Base-by-base conservation (phyloP, 2,888 invertebrate species). In the Camponotus fellah region DNA sequence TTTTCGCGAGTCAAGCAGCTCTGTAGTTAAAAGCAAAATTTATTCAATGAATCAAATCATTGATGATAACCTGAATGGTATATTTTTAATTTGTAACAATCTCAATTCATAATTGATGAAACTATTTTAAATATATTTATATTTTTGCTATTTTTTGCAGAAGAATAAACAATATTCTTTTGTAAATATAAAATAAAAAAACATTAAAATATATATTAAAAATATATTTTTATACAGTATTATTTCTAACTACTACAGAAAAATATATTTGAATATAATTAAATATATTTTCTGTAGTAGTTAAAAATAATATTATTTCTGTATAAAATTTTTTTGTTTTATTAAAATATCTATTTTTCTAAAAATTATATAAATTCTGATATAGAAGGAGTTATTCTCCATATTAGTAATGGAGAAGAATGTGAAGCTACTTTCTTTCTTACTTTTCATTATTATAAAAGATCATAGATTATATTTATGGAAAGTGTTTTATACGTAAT, bases 71-170 rank as follows among this genome's bases (percentile, higher is more conserved):
- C 9, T n/a, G n/a, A n/a, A 6, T 3, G 32, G 2, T 43, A 74
- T 32, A 17, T 68, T 66, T 76, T 37, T 17, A 65, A 65, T 75
- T 14, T 46, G 14, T 46, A 34, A 64, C 12, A 10, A 32, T 40
- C 40, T 40, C 17, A 66, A 75, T 75, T 8, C 60, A 43, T 49
- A 66, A 76, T n/a, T 26, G 43, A 75, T 32, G 17, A 32, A 60
- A 74, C 26, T 62, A 46, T 40, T 74, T 12, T 43, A 64, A 26
- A n/a, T 64, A 46, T 75, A 46, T 43, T 43, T 1, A 75, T 64
- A 46, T 34, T 3, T 12, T n/a, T 32, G n/a, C 9, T 0, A 64
- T 21, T 46, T 64, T 32, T 46, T 5, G n/a, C 9, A 32, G 2
- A 9, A 71, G 1, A 5, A 9, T 26, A 40, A 26, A 40, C 37